Base-by-base conservation (phyloP, 2,888 invertebrate species). In the Cryptus viduatorius region DNA sequence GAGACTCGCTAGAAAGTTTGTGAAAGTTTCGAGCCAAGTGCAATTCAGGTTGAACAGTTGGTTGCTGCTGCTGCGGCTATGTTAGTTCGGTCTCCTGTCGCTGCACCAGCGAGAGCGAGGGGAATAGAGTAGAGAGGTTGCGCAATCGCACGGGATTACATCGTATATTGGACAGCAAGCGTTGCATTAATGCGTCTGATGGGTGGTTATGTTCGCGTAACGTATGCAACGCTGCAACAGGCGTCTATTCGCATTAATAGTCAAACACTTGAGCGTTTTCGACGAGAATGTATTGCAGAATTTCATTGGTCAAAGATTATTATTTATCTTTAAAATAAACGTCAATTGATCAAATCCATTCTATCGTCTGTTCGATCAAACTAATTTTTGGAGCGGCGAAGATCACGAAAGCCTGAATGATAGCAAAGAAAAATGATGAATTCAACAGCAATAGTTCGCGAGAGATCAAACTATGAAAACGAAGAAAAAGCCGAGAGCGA, bases 1-100 rank as follows among this genome's bases (percentile, higher is more conserved):
- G 86, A 87, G 85, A 86, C 85, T 85, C 86, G 79, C 85, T 88
- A 87, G 88, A 88, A 88, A 88, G 88, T 88, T 88, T 86, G 86
- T 87, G 86, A 88, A 88, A 87, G 87, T 88, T 84, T 79, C 78
- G 77, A 86, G 79, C 87, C 86, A 87, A 87, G 83, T 87, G 87
- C 84, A 87, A 83, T 86, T 64, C 82, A 82, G 79, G 82, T 72
- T 84, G 75, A 79, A 82, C 79, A 67, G 79, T 84, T 79, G 79
- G 67, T 79, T 50, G 65, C 46, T 75, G 65, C 53, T 84, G 37
- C 37, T 37, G 37, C 37, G 71, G 68, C 56, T 56, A 19, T 4
- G 67, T 75, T 79, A 73, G 83, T 56, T 73, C 31, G 31, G 59
- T 5, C 77, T 50, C 72, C 72, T 81, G 77, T 72, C 64, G 50